Conservation (phyloP, 2,888 invertebrate species). For the Tipula vernalis region DNA sequence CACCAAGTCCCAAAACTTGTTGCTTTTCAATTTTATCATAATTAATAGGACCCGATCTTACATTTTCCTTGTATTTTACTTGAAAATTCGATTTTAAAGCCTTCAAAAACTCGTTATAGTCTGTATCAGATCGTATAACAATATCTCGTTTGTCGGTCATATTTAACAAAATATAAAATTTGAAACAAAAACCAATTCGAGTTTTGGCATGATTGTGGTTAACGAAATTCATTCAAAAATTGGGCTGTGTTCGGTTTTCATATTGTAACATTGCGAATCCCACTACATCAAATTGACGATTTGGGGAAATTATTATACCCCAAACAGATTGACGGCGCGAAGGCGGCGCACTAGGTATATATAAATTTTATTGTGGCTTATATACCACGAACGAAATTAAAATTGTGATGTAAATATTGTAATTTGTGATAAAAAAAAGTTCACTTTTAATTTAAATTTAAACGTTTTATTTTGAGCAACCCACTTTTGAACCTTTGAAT, state of each 20-base stretch:
- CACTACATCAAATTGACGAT: neutral
- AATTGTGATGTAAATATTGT: too few relatives aligned
- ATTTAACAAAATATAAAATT: neutral
- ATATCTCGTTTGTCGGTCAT: neutral
- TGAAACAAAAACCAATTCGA: neutral
- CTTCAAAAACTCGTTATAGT: conserved; percentile 36
- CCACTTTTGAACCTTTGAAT: too few relatives aligned
- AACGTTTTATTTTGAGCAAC: too few relatives aligned
- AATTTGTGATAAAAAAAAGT: too few relatives aligned
- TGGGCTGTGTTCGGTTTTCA: neutral
- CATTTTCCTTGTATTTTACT: conserved; percentile 37
- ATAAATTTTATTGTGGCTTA: too few relatives aligned
- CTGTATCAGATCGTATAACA: neutral
- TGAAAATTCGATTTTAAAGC: conserved; percentile 44
- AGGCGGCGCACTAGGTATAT: too few relatives aligned
- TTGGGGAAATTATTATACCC: too few relatives aligned
- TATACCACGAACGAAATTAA: too few relatives aligned
- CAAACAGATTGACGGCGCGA: too few relatives aligned
- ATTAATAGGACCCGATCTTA: conserved; percentile 22
- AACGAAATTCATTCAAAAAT: neutral
- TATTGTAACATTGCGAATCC: neutral
- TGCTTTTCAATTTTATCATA: conserved; percentile 55
- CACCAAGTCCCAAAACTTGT: conserved; percentile 75
- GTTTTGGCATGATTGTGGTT: neutral
- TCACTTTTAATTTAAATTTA: too few relatives aligned